Percentiles rank a stretch among this genome's conserved stretches.
phyloP scores from a whole-genome alignment of 2,113 vertebrate genomes.

The Peucedramus taeniatus region DNA sequence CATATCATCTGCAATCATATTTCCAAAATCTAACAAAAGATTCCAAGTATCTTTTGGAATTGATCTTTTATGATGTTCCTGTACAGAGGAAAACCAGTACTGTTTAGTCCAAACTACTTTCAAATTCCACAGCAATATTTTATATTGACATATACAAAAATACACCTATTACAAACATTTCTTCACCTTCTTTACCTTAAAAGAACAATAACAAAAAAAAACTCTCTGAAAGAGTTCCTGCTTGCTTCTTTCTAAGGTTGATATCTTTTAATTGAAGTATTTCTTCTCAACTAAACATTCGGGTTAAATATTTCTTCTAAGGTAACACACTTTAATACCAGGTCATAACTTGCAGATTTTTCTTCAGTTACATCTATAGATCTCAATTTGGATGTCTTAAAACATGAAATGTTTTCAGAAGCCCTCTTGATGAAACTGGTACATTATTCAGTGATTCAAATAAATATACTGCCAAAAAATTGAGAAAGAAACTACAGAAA shows the following conservation, averaged over 20 bases:
- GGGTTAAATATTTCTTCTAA: background rate
- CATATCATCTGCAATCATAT: slow-evolving; percentile 96
- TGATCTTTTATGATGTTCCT: slow-evolving; percentile 96
- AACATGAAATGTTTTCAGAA: background rate
- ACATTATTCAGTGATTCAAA: background rate
- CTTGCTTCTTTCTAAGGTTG: background rate
- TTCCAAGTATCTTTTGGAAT: slow-evolving; percentile 98
- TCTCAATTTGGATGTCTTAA: background rate
- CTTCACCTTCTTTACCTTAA: background rate
- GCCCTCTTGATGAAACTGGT: background rate
- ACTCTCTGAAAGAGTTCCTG: background rate
- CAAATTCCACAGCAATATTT: background rate
- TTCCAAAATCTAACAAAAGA: slow-evolving; percentile 93
- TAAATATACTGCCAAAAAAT: background rate
- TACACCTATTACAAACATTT: background rate
- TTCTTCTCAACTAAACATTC: background rate
- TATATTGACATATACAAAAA: background rate
- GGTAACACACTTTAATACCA: background rate
- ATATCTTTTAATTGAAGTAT: background rate
- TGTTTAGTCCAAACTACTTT: background rate
- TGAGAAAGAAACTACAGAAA: background rate
- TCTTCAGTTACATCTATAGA: background rate
- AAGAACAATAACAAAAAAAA: background rate
- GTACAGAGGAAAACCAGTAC: background rate
- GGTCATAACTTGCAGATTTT: background rate